Conservation (phyloP, 1,140 invertebrate species). For the Scaptodrosophila lebanonensis region DNA sequence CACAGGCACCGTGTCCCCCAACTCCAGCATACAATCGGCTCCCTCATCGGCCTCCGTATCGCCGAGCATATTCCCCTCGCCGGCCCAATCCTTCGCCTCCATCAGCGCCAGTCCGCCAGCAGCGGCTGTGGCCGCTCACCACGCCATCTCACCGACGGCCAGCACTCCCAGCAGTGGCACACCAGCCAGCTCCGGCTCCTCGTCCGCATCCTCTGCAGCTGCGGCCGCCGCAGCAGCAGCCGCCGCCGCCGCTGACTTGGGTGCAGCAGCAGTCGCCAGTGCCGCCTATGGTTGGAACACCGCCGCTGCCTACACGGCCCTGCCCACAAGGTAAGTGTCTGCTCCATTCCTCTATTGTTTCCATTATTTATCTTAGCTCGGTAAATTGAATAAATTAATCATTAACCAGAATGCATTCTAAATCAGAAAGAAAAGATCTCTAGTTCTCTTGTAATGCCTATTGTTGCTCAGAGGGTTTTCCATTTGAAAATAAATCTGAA, state of each 20-base stretch:
- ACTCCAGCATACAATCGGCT: slow-evolving; percentile 68
- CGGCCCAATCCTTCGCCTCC: slow-evolving; percentile 65
- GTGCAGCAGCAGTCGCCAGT: slow-evolving; percentile 67
- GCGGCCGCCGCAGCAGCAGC: slow-evolving; percentile 52
- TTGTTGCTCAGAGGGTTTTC: no score
- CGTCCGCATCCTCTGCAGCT: slow-evolving; percentile 29
- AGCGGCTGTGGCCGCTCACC: slow-evolving; percentile 3
- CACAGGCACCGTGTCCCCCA: slow-evolving; percentile 70
- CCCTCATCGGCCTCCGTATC: slow-evolving; percentile 70
- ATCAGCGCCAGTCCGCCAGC: slow-evolving; percentile 59
- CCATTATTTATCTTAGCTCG: no score
- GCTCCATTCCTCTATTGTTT: background rate
- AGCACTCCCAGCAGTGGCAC: slow-evolving; percentile 11
- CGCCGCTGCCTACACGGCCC: slow-evolving; percentile 45
- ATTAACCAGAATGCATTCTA: no score
- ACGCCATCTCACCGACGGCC: slow-evolving; percentile 7
- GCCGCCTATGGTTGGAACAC: slow-evolving; percentile 71
- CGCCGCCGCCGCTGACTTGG: slow-evolving; percentile 58
- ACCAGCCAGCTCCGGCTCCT: slow-evolving; percentile 19
- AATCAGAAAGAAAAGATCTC: no score
- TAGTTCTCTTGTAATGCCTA: no score
- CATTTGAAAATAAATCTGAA: no score
- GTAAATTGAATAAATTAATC: no score
- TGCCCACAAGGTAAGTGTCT: slow-evolving; percentile 70
- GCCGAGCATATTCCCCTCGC: slow-evolving; percentile 68